These are phyloP conservation scores for Trachemys scripta DNA, from an alignment of 2,113 vertebrate species.

Conservation along the genomic window DNA sequence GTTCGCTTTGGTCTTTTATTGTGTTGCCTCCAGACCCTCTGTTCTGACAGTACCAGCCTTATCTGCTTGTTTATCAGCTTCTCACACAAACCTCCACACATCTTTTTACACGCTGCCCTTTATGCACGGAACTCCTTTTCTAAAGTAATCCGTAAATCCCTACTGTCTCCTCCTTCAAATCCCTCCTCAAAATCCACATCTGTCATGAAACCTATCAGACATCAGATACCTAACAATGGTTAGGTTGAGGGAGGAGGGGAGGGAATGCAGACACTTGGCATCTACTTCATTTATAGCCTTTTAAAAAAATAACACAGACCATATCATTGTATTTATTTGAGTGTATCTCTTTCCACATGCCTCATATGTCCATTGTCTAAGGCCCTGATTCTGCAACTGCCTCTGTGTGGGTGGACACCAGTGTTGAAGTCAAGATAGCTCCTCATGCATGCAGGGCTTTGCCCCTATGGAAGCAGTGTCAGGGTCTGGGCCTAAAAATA, in stretches of 20 bases:
- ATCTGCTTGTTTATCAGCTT: not conserved
- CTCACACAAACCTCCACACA: not conserved
- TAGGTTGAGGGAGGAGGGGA: not conserved
- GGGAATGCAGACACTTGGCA: not conserved
- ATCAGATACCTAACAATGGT: not conserved
- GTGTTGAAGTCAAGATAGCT: not conserved
- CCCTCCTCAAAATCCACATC: not conserved
- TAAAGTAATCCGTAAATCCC: not conserved
- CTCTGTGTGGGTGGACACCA: not conserved
- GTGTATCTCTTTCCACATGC: fast-evolving
- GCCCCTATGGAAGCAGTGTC: not conserved
- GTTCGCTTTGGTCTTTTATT: fast-evolving
- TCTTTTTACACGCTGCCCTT: not conserved
- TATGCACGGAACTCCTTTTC: not conserved
- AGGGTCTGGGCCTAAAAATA: not conserved
- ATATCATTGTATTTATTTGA: not conserved
- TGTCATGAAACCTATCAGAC: not conserved
- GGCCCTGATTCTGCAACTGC: not conserved
- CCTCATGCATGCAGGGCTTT: not conserved
- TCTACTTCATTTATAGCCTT: not conserved
- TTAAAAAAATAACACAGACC: not conserved
- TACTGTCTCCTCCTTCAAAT: not conserved
- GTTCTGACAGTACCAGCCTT: not conserved
- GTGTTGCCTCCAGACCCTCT: not conserved
- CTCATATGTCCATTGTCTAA: not conserved